Conservation (phyloP, 1,140 invertebrate genomes). For the Drusus annulatus region DNA sequence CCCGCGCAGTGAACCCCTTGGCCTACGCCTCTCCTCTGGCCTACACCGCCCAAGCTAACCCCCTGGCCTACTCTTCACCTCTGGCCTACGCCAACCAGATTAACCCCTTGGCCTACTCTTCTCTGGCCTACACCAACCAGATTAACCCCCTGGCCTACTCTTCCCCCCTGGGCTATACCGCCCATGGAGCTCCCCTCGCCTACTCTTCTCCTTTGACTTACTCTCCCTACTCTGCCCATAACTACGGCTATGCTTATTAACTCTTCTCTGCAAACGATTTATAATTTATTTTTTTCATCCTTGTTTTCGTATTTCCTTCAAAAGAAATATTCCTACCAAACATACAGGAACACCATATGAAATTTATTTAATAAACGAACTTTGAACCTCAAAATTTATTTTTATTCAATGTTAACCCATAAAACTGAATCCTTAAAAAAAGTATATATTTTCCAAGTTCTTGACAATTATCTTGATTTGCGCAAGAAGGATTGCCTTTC, state of each 20-base stretch:
- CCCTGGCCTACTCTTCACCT: conserved; percentile 59
- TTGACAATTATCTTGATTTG: no score
- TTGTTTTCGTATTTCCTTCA: no score
- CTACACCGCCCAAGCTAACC: conserved; percentile 54
- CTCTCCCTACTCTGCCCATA: conserved; percentile 10
- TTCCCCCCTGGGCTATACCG: conserved; percentile 19
- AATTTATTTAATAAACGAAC: no score
- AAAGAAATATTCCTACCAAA: no score
- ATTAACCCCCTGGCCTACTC: conserved; percentile 15
- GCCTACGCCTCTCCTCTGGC: conserved; percentile 53
- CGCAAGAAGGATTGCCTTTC: no score
- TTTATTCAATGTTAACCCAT: no score
- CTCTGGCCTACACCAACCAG: conserved; percentile 45
- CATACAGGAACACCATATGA: no score
- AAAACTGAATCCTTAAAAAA: no score
- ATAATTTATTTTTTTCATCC: no score
- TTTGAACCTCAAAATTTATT: no score
- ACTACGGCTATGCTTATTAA: conserved; percentile 54
- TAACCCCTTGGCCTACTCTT: conserved; percentile 10
- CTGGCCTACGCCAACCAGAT: conserved; percentile 26
- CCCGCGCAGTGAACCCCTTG: conserved; percentile 62
- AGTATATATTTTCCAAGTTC: no score
- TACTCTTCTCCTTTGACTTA: conserved; percentile 26
- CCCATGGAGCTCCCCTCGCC: conserved; percentile 10
- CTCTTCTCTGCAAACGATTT: no score